phyloP scores from a whole-genome alignment of 2,113 vertebrate species.

The Nothoprocta perdicaria region DNA sequence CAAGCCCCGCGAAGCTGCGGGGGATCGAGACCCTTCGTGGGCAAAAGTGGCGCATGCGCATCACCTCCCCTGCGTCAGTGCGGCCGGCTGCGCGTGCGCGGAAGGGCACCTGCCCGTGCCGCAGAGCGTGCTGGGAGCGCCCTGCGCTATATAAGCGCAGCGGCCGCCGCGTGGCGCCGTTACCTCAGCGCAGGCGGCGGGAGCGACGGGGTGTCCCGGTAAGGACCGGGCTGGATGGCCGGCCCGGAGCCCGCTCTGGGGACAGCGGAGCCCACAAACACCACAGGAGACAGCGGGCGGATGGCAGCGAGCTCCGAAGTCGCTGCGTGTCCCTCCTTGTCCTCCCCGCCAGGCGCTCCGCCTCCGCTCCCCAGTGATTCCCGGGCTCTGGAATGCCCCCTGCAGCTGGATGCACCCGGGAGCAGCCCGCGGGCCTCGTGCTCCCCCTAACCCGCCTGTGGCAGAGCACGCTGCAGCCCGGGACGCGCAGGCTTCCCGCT shows the following conservation, averaged over 20 bases:
- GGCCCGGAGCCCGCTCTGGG: too few relatives aligned
- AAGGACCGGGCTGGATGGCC: too few relatives aligned
- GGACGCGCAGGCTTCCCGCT: neutral
- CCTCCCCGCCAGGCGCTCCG: rapidly evolving
- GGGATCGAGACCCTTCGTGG: rapidly evolving
- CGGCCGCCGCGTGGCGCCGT: rapidly evolving
- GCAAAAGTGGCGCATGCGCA: neutral
- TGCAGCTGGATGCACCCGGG: neutral
- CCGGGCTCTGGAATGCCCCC: neutral
- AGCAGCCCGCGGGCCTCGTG: neutral
- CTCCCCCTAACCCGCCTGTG: neutral
- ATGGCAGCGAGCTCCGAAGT: too few relatives aligned
- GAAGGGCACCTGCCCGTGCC: rapidly evolving
- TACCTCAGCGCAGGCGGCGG: rapidly evolving
- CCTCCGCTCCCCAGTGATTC: neutral
- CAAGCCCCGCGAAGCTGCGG: neutral
- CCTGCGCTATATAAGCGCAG: rapidly evolving
- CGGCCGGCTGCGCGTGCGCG: neutral
- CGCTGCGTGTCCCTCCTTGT: too few relatives aligned
- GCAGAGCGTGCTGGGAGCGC: rapidly evolving
- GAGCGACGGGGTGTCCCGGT: too few relatives aligned
- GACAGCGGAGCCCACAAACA: too few relatives aligned
- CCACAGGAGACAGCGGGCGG: too few relatives aligned
- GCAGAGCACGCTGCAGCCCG: neutral
- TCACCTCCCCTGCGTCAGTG: too few relatives aligned